Percentiles rank a stretch among this genome's conserved stretches.
Conservation (phyloP, 2,888 invertebrate genomes). For the Monoplex corrugatus region DNA sequence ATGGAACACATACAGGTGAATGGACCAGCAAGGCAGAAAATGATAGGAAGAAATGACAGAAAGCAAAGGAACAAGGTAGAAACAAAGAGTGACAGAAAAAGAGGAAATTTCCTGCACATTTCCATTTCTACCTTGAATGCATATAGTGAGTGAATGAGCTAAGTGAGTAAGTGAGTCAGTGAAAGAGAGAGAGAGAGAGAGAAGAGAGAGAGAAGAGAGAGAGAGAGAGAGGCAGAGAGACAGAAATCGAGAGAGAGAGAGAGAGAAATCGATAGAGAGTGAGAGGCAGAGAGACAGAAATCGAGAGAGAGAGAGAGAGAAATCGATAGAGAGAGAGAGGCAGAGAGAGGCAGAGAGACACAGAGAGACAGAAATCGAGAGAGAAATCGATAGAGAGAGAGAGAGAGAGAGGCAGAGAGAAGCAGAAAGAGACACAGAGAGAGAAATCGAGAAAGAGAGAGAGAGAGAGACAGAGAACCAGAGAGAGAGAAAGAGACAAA, state of each 20-base stretch:
- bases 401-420: not conserved
- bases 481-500: not conserved
- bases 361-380: not conserved
- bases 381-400: not conserved
- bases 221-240: not conserved
- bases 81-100: no score
- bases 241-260: not conserved
- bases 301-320: not conserved
- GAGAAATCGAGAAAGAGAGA: not conserved
- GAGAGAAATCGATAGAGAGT: not conserved
- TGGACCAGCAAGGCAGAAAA: no score
- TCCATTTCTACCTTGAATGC: no score
- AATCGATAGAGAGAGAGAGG: not conserved
- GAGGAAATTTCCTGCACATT: no score
- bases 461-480: not conserved
- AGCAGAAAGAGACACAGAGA: not conserved
- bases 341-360: not conserved
- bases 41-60: no score
- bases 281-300: not conserved
- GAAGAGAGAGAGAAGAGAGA: not conserved
- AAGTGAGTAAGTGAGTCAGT: not conserved
- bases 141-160: not conserved
- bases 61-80: no score
- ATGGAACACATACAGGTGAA: not conserved
- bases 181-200: not conserved